Evolutionary conservation across 1,140 invertebrate species (phyloP).

Genomic region (Nephila pilipes): DNA sequence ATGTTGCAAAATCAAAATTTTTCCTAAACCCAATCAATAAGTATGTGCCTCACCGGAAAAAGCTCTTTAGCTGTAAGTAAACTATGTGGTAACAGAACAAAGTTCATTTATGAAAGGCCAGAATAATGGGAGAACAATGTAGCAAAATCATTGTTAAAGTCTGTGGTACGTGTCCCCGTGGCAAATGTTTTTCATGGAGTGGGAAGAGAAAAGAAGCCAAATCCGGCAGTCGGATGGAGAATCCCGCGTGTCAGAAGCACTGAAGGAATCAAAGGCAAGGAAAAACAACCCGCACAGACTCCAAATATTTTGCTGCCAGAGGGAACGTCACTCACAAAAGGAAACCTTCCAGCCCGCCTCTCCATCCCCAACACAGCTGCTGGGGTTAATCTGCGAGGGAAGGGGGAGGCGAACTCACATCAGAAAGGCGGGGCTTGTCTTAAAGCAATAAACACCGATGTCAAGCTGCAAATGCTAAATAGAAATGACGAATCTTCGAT

Average conservation of each 20-base stretch:
- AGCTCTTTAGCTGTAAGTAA: too few relatives aligned
- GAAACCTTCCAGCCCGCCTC: constrained; percentile 7
- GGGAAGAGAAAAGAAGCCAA: constrained; percentile 35
- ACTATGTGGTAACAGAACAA: too few relatives aligned
- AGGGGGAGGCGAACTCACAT: constrained; percentile 34
- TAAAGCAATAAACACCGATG: constrained; percentile 75
- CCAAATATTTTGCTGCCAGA: constrained; percentile 75
- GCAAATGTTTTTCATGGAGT: background rate
- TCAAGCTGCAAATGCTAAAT: constrained; percentile 68
- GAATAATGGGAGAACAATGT: too few relatives aligned
- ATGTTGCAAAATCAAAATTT: too few relatives aligned
- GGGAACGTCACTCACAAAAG: constrained; percentile 72
- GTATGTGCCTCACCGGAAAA: too few relatives aligned
- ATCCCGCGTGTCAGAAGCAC: constrained; percentile 55
- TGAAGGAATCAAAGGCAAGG: constrained; percentile 72
- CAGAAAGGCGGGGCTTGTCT: constrained; percentile 60
- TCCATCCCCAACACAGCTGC: constrained; percentile 64
- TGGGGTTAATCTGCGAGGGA: constrained; percentile 67
- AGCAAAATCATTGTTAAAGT: too few relatives aligned
- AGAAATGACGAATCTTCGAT: constrained; percentile 49
- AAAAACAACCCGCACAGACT: constrained; percentile 73
- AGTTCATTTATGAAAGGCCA: too few relatives aligned
- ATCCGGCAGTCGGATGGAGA: constrained; percentile 39
- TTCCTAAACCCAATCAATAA: too few relatives aligned
- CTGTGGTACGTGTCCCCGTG: too few relatives aligned